Evolutionary conservation across 1,140 invertebrate genomes (phyloP).

Genomic region (Bombus superbus): DNA sequence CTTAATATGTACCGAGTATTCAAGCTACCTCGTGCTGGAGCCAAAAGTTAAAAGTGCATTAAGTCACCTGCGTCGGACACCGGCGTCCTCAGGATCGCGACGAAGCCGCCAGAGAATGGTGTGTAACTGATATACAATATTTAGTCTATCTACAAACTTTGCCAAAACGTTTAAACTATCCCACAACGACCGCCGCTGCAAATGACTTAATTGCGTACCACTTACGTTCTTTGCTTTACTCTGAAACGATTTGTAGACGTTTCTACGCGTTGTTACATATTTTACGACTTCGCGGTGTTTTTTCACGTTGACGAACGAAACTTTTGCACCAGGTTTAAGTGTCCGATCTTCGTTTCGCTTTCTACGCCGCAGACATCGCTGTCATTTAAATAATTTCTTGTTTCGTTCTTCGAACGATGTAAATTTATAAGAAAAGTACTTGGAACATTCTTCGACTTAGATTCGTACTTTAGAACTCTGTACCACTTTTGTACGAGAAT

Average conservation of each 20-base stretch:
- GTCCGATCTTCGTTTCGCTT: too few species aligned
- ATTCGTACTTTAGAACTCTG: too few species aligned
- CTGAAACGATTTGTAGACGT: neutral
- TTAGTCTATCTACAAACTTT: neutral
- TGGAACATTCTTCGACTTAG: too few species aligned
- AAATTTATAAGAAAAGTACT: too few species aligned
- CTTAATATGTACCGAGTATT: neutral
- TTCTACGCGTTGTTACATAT: neutral
- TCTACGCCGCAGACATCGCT: too few species aligned
- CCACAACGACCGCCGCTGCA: neutral
- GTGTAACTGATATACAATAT: too few species aligned
- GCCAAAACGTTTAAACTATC: neutral
- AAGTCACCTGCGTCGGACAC: constrained; percentile 22
- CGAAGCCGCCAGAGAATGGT: neutral
- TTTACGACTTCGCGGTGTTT: neutral
- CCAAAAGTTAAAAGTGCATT: constrained; percentile 13
- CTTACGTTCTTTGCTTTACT: neutral
- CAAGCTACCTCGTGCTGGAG: neutral
- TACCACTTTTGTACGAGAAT: too few species aligned
- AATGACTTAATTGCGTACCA: neutral
- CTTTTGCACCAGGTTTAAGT: too few species aligned
- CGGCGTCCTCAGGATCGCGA: too few species aligned
- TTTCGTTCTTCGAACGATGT: too few species aligned
- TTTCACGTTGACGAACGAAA: neutral
- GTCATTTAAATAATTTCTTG: too few species aligned